Base-by-base conservation (phyloP, 1,140 invertebrate species). In the Lepidurus packardi region DNA sequence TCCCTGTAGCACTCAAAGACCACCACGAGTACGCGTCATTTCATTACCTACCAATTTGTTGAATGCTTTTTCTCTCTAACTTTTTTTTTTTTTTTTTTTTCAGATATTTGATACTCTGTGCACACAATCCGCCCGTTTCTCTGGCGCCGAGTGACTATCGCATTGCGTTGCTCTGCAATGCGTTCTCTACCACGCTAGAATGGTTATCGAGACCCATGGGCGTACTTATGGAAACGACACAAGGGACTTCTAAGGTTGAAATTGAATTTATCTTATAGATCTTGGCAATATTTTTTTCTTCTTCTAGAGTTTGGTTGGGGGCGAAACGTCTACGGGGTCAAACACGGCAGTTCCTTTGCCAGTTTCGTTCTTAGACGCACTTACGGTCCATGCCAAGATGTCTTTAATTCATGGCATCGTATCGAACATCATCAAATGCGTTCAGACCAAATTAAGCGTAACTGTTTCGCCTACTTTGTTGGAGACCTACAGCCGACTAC, bases 331-430 rank as follows among this genome's bases (percentile, higher is more conserved):
- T 65, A n/a, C 53, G 5, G 53, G 53, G 6, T 7, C 21, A 7
- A 21, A 1, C 13, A 65, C 93, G 9, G 95, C 92, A 0, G 90
- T 92, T 16, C 96, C 96, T 0, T 86, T 98, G 13, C 93, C 94
- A 0, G 96, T 98, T 91, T 93, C 92, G 42, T 91, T 97, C 24
- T 85, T 98, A 4, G 97, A 98, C 84, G 96, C 95, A n/a, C 85
- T 98, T 16, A 98, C 97, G 0, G 93, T 98, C 11, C 96, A 98
- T 85, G 94, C 95, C 0, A 98, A 98, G 85, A 98, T 98, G 96
- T 96, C 94, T 80, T 85, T 98, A n/a, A 97, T 98, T 78, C 96
- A 98, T 82, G 93, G 92, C 75, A 96, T 96, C 81, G 94, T 95
- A 0, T 92, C 92, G 1, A 91, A 95, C 82, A 92, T 97, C 1